A percentile compares a stretch with the other conserved stretches of the same genome.
phyloP scores from a whole-genome alignment of 2,113 vertebrate genomes.

The Corapipo altera region DNA sequence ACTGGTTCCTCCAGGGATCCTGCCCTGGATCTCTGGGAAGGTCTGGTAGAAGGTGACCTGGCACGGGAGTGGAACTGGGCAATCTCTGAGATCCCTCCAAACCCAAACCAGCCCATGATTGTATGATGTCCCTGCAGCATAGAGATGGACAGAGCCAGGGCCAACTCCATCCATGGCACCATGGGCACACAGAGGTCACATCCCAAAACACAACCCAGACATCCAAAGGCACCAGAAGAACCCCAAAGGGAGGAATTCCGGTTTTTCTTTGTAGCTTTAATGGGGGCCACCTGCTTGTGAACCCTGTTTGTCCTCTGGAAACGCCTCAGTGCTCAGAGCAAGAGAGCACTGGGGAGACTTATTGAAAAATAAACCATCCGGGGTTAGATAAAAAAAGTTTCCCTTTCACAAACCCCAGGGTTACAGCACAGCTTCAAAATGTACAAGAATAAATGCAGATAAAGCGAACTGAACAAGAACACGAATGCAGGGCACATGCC shows the following conservation, averaged over 20 bases:
- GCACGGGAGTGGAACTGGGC: not conserved
- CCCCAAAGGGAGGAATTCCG: not conserved
- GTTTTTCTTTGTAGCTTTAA: not conserved
- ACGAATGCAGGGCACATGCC: fast-evolving
- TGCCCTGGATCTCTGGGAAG: not conserved
- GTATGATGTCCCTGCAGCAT: not conserved
- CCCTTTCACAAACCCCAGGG: not conserved
- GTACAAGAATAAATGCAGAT: not conserved
- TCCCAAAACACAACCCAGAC: not conserved
- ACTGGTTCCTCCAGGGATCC: too few species aligned
- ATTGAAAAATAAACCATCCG: fast-evolving
- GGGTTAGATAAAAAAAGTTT: not conserved
- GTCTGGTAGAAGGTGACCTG: not conserved
- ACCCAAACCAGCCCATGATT: not conserved
- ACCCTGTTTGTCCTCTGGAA: not conserved
- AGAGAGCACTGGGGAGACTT: not conserved
- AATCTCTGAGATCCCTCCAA: not conserved
- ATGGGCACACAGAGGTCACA: fast-evolving
- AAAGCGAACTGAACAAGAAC: not conserved
- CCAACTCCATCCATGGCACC: not conserved
- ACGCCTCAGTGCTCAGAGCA: not conserved
- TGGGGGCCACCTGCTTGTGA: not conserved
- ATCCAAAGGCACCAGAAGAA: not conserved
- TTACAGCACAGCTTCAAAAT: not conserved
- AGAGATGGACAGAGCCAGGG: fast-evolving